These are phyloP conservation scores for Phaenicophaeus curvirostris DNA, from an alignment of 2,797 vertebrate genomes.

Conservation along the genomic window DNA sequence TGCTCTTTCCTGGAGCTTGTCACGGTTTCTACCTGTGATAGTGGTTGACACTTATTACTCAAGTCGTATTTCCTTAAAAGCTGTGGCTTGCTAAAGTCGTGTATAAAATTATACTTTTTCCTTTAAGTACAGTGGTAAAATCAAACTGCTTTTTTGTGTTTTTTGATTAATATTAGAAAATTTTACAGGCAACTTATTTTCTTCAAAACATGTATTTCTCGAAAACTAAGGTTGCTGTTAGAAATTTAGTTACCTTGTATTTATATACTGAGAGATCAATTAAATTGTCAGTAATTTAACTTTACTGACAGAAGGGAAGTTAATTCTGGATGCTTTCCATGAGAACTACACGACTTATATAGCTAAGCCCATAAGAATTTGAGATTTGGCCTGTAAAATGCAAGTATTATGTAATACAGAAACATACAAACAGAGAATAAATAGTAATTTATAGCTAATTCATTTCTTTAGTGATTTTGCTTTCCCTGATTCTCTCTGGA, in stretches of 20 bases:
- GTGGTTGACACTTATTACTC: conserved; percentile 70
- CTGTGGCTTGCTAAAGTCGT: conserved; percentile 10
- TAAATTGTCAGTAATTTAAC: neutral
- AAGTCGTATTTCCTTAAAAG: conserved; percentile 64
- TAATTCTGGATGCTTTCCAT: neutral
- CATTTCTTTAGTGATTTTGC: neutral
- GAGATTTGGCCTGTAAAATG: neutral
- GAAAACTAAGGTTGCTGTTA: neutral
- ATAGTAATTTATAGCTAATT: neutral
- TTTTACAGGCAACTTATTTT: neutral
- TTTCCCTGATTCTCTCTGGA: neutral
- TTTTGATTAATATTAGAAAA: neutral
- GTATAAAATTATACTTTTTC: conserved; percentile 3
- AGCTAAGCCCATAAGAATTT: neutral
- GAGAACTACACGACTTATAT: neutral
- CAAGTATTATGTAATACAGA: neutral
- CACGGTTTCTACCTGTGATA: conserved; percentile 65
- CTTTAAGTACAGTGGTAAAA: neutral
- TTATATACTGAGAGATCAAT: neutral
- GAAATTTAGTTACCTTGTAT: neutral
- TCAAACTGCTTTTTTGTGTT: neutral
- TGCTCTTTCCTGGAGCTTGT: conserved; percentile 70
- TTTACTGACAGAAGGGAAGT: neutral
- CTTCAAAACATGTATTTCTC: neutral
- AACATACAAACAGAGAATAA: neutral